Base-by-base conservation (phyloP, 2,797 vertebrate genomes). In the Acanthiza pusilla region DNA sequence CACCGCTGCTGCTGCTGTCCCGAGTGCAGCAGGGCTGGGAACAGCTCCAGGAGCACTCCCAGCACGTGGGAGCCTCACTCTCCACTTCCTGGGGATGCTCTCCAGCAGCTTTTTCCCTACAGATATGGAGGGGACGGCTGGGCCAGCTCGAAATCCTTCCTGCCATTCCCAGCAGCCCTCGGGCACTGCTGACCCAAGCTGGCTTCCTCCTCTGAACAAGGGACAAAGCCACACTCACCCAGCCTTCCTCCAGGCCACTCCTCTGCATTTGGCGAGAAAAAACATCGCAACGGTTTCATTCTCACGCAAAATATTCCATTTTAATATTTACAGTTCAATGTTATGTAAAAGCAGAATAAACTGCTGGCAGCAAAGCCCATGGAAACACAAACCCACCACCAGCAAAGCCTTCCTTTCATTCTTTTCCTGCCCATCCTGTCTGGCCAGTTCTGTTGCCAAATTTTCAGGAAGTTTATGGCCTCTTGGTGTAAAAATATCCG, bases 371-470 rank as follows among this genome's bases (percentile, higher is more conserved):
- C 43, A n/a, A 11, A 47, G 60, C 18, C 57, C 9, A 4, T 13
- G 45, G 42, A 40, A 65, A 51, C 3, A 1, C 78, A 86, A 84
- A 94, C 43, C 91, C 71, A 4, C 60, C 21, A 42, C 22, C n/a
- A 73, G 73, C 88, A 62, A 91, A 94, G 29, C 15, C 51, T 97
- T 97, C 97, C 97, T 97, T 75, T 25, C 7, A 96, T 97, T 97
- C 91, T 97, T 96, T 89, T 85, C 91, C 89, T 72, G 85, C 30
- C 89, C 90, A 94, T 95, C 97, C 97, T 97, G 97, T 95, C 96
- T 94, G 93, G 91, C 70, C 53, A 74, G 57, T 81, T 96, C 10
- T 51, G 54, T 30, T 92, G 95, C 96, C 96, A 97, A 73, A 26
- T 89, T 70, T 20, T 7, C 16, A 60, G 90, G 36, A 76, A 91